These are phyloP conservation scores for Brassicogethes aeneus DNA, from an alignment of 2,888 invertebrate genomes.

Conservation along the genomic window DNA sequence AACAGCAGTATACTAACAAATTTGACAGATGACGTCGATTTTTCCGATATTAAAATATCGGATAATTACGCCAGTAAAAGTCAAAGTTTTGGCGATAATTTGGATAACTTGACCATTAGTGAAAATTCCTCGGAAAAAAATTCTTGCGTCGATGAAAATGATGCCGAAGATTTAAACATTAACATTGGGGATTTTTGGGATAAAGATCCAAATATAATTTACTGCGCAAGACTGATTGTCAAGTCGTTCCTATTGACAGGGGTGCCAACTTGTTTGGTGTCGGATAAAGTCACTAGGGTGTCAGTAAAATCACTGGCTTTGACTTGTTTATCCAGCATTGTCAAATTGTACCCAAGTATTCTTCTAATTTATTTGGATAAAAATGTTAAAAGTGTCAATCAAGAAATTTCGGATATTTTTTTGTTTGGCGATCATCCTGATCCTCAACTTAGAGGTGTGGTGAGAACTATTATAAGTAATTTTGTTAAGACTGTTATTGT, in stretches of 20 bases:
- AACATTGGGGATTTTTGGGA: slow-evolving; percentile 61
- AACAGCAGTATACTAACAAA: slow-evolving; percentile 2
- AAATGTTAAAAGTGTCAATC: slow-evolving; percentile 37
- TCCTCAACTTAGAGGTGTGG: slow-evolving; percentile 71
- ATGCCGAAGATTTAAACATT: slow-evolving; percentile 26
- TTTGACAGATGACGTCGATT: not conserved
- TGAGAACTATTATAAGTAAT: slow-evolving; percentile 57
- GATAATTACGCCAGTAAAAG: slow-evolving; percentile 18
- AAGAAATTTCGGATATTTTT: slow-evolving; percentile 62
- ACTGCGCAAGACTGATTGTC: slow-evolving; percentile 62
- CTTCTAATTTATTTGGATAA: slow-evolving; percentile 58
- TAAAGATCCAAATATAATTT: slow-evolving; percentile 55
- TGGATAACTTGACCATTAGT: slow-evolving; percentile 28
- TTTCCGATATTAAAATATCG: not conserved
- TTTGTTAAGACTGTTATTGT: slow-evolving; percentile 55
- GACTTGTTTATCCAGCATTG: slow-evolving; percentile 66
- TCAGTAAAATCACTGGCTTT: slow-evolving; percentile 86
- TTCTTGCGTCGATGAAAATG: slow-evolving; percentile 20
- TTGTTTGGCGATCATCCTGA: slow-evolving; percentile 64
- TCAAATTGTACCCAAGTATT: slow-evolving; percentile 64
- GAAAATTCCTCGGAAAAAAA: slow-evolving; percentile 36
- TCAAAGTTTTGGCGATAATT: slow-evolving; percentile 27
- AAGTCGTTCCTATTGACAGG: slow-evolving; percentile 68
- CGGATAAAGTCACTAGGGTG: slow-evolving; percentile 72
- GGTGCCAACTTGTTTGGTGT: slow-evolving; percentile 39